Base-by-base conservation (phyloP, 1,140 invertebrate species). In the Branchinecta lynchi region DNA sequence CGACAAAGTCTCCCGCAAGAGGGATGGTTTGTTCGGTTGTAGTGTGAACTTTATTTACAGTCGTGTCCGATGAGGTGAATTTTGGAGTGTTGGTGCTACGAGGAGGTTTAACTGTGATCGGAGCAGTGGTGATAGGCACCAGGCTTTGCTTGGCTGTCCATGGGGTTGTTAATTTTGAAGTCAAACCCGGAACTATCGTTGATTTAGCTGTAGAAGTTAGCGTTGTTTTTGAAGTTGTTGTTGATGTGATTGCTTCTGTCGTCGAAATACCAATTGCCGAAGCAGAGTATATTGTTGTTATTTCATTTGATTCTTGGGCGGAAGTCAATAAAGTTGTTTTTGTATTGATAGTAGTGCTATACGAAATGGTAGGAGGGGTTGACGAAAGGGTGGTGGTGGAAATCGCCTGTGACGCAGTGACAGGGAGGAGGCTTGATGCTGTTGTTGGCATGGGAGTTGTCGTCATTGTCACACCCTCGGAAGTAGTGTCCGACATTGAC, bases 111-210 rank as follows among this genome's bases (percentile, higher is more conserved):
- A 44, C 44, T 66, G 66, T 6, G 0, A 6, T 66, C 44, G 66
- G 43, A 0, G 66, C 15, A 21, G 66, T 66, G 32, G 66, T 20
- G 17, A 12, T 66, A 43, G 66, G 66, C 0, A 15, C 17, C 10
- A 66, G n/a, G 32, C 10, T 66, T 12, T 32, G 12, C 10, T 20
- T 43, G 66, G 66, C 32, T 32, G 65, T 32, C 21, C 65, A 66
- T 66, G 65, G n/a, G 66, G 7, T 68, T 46, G 70, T 44, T 43
- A 21, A 10, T 46, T n/a, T 67, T 45, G n/a, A 66, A 15, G 60
- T 65, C 12, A 65, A 44, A 8, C 2, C 32, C 15, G n/a, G 45
- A 67, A 20, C 8, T n/a, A 17, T 45, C 44, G 68, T 46, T 7
- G 68, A 68, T 45, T 12, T 3, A 15, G 6, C 15, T 20, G 20